Base-by-base conservation (phyloP, 2,888 invertebrate genomes). In the Nemotelus pantherinus region DNA sequence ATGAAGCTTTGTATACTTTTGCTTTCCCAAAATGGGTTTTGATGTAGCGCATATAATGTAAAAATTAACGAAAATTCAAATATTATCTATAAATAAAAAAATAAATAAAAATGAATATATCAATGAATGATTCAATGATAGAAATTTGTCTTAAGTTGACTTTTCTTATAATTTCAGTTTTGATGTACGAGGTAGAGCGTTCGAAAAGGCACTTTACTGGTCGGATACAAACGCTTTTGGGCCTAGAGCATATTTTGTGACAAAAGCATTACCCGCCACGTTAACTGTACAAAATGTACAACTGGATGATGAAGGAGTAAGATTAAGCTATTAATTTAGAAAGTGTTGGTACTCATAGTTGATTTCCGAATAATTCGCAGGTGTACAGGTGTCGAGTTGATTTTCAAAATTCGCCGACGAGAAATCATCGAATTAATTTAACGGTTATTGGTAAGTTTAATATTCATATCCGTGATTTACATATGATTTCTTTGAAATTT, bases 361-460 rank as follows among this genome's bases (percentile, higher is more conserved):
- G n/a, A 65, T 50, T 48, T 55, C 45, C 60, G n/a, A 70, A 41
- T 79, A 25, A 25, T 25, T 25, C 25, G 25, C 82, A 87, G 87
- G 87, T 92, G 78, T 96, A 96, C 88, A 90, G 95, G 82, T 96
- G 96, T 87, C 90, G 96, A 80, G 96, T 96, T 50, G 96, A 96
- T 88, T 96, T 96, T 87, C 93, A 93, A 83, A 95, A 94, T 84
- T 94, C 95, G 6, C 95, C 95, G 48, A 95, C 96, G 10, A 91
- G 95, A 83, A 95, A 95, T 87, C 94, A 95, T 86, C 93, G 94
- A 84, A 94, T 96, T 86, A 93, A 94, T 85, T 91, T 96, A 82
- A 94, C 95, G 84, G 95, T 96, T 83, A 94, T 96, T 86, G 95
- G 96, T 96, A 89, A 93, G 93, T 90, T 89, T 83, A 84, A 25